Evolutionary conservation across 2,888 invertebrate species (phyloP), one percentile per base, ranked within the genome.

Genomic region (Disparrhopalites patrizii): DNA sequence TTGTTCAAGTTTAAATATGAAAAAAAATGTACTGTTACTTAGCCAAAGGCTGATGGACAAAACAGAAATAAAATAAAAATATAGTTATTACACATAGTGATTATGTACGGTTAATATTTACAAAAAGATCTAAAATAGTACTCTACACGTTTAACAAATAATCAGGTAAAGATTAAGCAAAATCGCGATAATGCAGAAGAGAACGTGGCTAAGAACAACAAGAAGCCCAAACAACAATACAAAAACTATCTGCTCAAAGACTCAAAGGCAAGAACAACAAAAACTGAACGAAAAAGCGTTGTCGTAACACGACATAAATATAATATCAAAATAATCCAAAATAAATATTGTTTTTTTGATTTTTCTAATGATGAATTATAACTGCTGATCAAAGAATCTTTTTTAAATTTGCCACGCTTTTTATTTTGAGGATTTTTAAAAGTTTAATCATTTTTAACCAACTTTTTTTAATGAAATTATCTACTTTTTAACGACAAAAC

Each of bases 381-480:
- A 54, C 33, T 54, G 33, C 54, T 30, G 47, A 54, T 33, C 20
- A 30, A 20, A 28, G 4, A 54, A 20, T 47, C 25, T 47, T 36
- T 36, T 47, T 47, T 47, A 31, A 54, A 54, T 15, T 54, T 54
- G 30, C 31, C 54, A 30, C 30, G 18, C 31, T 13, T 54, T 54
- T 54, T 54, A 31, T 31, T 54, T 54, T 54, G 30, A 31, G 33
- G 20, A 54, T 31, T 54, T 54, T 54, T 54, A 54, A 54, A 54
- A 54, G 54, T 54, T 54, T 54, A 54, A 54, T 54, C 18, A 57
- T 40, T 62, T 62, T 62, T 52, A 51, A 36, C 52, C 51, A 62
- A 62, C 20, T n/a, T 54, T 54, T 54, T 50, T 52, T 62, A 62
- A 62, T 50, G 62, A 62, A 60, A 50, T 47, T 50, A 62, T 3